Evolutionary conservation across 2,888 invertebrate genomes (phyloP).

Genomic region (Halictus ligatus): DNA sequence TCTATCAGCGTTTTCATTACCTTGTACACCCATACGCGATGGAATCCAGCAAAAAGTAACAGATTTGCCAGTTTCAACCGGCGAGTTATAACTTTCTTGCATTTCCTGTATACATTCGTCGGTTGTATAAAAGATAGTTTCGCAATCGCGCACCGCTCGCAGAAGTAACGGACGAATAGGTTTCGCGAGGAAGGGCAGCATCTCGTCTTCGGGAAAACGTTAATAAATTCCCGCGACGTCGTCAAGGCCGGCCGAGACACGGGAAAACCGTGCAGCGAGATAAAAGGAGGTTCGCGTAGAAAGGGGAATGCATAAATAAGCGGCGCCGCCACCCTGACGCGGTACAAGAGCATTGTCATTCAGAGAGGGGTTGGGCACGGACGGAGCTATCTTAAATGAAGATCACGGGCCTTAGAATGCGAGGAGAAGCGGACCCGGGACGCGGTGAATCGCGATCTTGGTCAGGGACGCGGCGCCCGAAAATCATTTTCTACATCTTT

Average conservation of each 20-base stretch:
- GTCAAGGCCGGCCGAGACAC: not conserved
- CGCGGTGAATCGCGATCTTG: conserved; percentile 29
- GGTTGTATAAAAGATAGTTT: not conserved
- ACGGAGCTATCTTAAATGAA: conserved; percentile 16
- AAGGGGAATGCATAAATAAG: conserved; percentile 12
- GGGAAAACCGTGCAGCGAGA: not conserved
- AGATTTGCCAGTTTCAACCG: too few relatives aligned
- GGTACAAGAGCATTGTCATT: conserved; percentile 1
- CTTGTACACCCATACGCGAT: too few relatives aligned
- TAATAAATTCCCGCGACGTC: conserved; percentile 21
- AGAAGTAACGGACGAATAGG: not conserved
- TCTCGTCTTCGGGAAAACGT: conserved; percentile 4
- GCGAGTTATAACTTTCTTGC: too few relatives aligned
- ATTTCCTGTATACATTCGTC: too few relatives aligned
- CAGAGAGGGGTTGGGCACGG: conserved; percentile 12
- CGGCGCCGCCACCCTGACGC: not conserved
- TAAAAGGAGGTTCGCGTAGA: not conserved
- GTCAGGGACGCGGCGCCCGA: conserved; percentile 36
- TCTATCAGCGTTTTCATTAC: too few relatives aligned
- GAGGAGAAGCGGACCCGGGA: not conserved
- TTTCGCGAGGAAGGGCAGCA: not conserved
- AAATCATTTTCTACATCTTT: conserved; percentile 45
- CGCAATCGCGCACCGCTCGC: not conserved
- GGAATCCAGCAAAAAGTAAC: too few relatives aligned
- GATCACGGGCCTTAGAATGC: conserved; percentile 6